A percentile compares a stretch with the other conserved stretches of the same genome.
Conservation (phyloP, 1,140 invertebrate genomes). For the Akabosia matsudoensis region DNA sequence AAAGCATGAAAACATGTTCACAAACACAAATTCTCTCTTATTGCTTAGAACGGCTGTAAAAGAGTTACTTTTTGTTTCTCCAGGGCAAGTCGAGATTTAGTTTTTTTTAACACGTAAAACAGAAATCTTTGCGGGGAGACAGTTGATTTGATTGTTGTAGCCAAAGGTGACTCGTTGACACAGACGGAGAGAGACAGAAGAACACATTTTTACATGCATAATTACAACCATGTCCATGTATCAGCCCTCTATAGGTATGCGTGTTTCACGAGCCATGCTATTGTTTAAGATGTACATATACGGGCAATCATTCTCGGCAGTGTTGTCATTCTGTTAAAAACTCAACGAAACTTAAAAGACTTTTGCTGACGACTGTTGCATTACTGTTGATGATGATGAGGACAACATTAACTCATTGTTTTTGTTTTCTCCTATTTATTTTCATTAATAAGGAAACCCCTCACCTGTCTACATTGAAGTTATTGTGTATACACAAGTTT, state of each 20-base stretch:
- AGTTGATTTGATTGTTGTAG: too few relatives aligned
- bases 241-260: slow-evolving; percentile 12
- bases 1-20: too few relatives aligned
- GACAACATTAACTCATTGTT: slow-evolving; percentile 2
- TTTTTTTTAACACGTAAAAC: too few relatives aligned
- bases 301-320: not conserved
- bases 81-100: slow-evolving; percentile 20
- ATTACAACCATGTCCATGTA: slow-evolving; percentile 23
- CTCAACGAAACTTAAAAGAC: not conserved
- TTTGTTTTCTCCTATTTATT: not conserved
- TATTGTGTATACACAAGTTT: not conserved
- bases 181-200: slow-evolving; percentile 5
- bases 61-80: too few relatives aligned
- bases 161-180: not conserved
- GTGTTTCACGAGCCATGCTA: slow-evolving; percentile 17
- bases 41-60: not conserved
- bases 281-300: slow-evolving; percentile 19
- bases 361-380: not conserved
- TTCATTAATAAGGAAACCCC: not conserved
- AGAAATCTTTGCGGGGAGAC: not conserved
- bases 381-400: not conserved
- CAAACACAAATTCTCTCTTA: not conserved
- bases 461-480: not conserved
- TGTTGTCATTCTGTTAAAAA: not conserved
- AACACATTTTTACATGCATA: slow-evolving; percentile 22